Base-by-base conservation (phyloP, 2,797 vertebrate genomes). In the Alca torda region DNA sequence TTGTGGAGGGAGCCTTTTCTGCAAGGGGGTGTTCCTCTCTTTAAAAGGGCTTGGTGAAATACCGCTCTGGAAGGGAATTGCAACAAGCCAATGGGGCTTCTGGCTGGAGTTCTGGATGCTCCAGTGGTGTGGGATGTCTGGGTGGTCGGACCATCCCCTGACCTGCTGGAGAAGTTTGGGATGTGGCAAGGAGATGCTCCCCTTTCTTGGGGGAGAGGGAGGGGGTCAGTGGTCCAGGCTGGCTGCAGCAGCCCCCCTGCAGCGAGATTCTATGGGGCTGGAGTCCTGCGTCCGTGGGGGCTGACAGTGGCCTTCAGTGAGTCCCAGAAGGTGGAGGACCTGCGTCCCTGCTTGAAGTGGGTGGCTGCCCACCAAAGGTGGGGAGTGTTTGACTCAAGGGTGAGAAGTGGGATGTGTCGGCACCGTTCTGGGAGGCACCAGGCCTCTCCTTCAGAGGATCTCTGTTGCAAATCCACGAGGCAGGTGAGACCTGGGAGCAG, bases 21-120 rank as follows among this genome's bases (percentile, higher is more conserved):
- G 11, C 2, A 18, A 20, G 2, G 5, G 9, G 2, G 10, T 43
- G 14, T 45, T 67, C 13, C 23, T 30, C 3, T 9, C 46, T 79
- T 81, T 7, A 12, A n/a, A 67, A 67, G 48, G 23, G 4, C 60
- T 83, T 35, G 9, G 31, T 76, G 69, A 74, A 68, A 70, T 39
- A 50, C 33, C 0, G 0, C 51, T 59, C 51, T 60, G 26, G 45
- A 84, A 69, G 18, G 1, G 1, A 65, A 77, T 65, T 0, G 9
- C 15, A 61, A 1, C 10, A 6, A 83, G 16, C 18, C 4, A 2
- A 0, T 1, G 10, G 35, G 56, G 11, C 16, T 82, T 51, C 51
- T 65, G 41, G 12, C 18, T 50, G 59, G n/a, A 46, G 7, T 46
- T 76, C 56, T 41, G 43, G 31, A 4, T 79, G 48, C 20, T 65